Evolutionary conservation across 1,140 invertebrate species (phyloP).

Genomic region (Euwallacea similis): DNA sequence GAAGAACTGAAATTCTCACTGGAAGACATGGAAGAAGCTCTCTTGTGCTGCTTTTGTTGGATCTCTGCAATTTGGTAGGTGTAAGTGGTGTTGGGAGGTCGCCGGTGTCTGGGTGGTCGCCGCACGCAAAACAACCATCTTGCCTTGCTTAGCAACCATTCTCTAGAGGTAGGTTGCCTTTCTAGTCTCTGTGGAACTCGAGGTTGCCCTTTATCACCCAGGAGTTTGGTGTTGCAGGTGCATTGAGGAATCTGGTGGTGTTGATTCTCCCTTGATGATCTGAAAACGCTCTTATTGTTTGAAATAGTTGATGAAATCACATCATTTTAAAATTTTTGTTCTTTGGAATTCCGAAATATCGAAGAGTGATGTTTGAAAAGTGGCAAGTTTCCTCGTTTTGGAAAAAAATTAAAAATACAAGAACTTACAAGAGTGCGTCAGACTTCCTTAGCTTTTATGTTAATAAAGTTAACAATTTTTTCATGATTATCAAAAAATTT

Average conservation of each 20-base stretch:
- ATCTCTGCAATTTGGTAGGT: conserved; percentile 80
- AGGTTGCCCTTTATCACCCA: conserved; percentile 47
- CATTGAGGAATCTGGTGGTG: conserved; percentile 64
- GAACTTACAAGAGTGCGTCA: no score
- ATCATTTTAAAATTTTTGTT: no score
- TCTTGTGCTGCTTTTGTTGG: conserved; percentile 72
- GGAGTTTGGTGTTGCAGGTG: conserved; percentile 69
- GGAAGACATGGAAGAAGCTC: conserved; percentile 81
- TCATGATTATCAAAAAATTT: no score
- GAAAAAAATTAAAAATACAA: no score
- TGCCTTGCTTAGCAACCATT: conserved; percentile 58
- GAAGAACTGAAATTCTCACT: conserved; percentile 89
- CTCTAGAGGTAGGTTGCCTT: conserved; percentile 49
- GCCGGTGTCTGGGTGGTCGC: conserved; percentile 44
- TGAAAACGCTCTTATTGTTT: neutral
- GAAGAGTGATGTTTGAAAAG: no score
- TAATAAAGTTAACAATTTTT: no score
- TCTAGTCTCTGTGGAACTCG: conserved; percentile 44
- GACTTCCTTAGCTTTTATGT: no score
- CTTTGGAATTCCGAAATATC: no score
- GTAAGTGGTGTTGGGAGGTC: conserved; percentile 67
- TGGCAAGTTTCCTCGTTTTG: no score
- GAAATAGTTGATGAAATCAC: no score
- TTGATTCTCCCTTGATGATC: conserved; percentile 70
- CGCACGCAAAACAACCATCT: conserved; percentile 54